phyloP scores from a whole-genome alignment of 2,113 vertebrate genomes.

The Ptilonorhynchus violaceus region DNA sequence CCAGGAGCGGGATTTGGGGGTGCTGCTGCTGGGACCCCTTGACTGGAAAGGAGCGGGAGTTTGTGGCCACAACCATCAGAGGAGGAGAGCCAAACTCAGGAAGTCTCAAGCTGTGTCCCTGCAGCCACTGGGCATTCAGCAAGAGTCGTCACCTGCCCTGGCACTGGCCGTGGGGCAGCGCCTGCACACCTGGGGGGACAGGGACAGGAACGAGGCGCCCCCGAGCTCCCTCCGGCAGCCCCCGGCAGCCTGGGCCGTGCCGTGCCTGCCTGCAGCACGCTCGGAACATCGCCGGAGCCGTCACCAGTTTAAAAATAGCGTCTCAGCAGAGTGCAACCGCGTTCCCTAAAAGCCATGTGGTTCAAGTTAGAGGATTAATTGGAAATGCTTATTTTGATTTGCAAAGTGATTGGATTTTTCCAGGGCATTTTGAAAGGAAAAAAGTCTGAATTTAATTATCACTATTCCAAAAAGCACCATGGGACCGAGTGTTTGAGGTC shows the following conservation, averaged over 20 bases:
- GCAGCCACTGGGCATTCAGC: accelerated
- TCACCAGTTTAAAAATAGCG: constrained; percentile 51
- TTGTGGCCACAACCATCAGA: accelerated
- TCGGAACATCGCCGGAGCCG: neutral
- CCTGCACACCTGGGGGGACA: neutral
- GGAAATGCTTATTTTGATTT: constrained; percentile 68
- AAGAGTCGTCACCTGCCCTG: neutral
- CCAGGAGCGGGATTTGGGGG: no score
- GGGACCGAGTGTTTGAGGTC: constrained; percentile 40
- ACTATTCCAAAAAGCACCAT: constrained; percentile 60
- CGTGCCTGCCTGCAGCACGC: neutral
- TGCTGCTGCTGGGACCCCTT: neutral
- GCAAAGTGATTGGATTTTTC: constrained; percentile 68
- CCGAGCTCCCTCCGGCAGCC: neutral
- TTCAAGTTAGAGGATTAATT: constrained; percentile 63
- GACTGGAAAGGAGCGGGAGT: neutral
- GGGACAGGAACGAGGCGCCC: neutral
- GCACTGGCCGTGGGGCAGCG: accelerated
- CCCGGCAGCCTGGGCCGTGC: neutral
- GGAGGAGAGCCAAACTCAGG: neutral
- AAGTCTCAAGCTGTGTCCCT: neutral
- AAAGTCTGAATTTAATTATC: constrained; percentile 67
- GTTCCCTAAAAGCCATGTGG: constrained; percentile 58
- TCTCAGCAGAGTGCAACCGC: constrained; percentile 25
- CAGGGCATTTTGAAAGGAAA: constrained; percentile 65